Evolutionary conservation across 1,140 invertebrate genomes (phyloP).

Genomic region (Campodea augens): DNA sequence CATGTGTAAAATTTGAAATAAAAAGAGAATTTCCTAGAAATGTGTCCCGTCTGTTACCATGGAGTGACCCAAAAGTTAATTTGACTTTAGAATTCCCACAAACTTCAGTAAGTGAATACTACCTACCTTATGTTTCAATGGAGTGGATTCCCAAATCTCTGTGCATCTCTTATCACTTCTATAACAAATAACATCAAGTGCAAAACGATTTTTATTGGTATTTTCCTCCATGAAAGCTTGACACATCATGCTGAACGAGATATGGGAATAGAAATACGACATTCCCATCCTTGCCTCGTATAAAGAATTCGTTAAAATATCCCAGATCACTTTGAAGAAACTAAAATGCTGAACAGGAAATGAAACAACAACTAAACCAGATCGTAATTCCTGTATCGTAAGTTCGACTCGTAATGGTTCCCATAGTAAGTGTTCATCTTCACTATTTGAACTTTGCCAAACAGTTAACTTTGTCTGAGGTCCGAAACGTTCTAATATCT

Average conservation of each 20-base stretch:
- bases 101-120: too few relatives aligned
- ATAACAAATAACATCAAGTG: conserved; percentile 17
- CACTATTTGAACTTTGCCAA: conserved; percentile 15
- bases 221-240: conserved; percentile 20
- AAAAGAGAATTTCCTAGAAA: too few relatives aligned
- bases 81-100: too few relatives aligned
- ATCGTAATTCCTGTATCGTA: neutral
- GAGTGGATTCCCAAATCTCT: conserved; percentile 9
- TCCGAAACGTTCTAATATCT: conserved; percentile 7
- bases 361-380: conserved; percentile 8
- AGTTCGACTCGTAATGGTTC: conserved; percentile 11
- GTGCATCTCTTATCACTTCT: conserved; percentile 13
- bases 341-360: conserved; percentile 19
- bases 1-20: too few relatives aligned
- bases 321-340: conserved; percentile 19
- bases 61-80: too few relatives aligned
- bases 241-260: conserved; percentile 21
- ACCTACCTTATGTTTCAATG: conserved; percentile 11
- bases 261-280: conserved; percentile 18
- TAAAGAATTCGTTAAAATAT: conserved; percentile 13
- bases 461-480: conserved; percentile 14
- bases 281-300: conserved; percentile 17
- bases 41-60: too few relatives aligned
- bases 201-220: conserved; percentile 14
- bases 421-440: conserved; percentile 14